Conservation (phyloP, 2,888 invertebrate species). For the Perizoma affinitatum region DNA sequence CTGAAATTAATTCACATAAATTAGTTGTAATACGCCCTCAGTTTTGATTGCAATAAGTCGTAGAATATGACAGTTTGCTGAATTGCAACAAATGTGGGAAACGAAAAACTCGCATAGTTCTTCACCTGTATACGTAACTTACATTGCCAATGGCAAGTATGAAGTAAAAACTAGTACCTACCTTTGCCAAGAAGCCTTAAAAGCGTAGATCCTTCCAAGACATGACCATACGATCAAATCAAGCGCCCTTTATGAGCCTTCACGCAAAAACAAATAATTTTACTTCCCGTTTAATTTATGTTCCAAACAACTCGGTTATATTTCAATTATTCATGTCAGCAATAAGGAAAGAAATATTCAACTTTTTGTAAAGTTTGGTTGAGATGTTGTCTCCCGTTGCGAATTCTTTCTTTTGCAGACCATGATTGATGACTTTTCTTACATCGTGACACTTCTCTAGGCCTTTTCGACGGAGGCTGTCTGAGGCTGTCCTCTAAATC, state of each 20-base stretch:
- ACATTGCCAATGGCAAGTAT: slow-evolving; percentile 31
- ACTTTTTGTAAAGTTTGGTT: slow-evolving; percentile 59
- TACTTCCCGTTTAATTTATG: slow-evolving; percentile 43
- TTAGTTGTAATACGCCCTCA: too few relatives aligned
- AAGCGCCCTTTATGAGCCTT: slow-evolving; percentile 30
- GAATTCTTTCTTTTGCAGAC: slow-evolving; percentile 62
- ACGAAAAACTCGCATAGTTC: slow-evolving; percentile 29
- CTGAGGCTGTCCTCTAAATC: slow-evolving; percentile 54
- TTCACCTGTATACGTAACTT: slow-evolving; percentile 25
- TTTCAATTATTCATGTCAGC: slow-evolving; percentile 62
- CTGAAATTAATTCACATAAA: too few relatives aligned
- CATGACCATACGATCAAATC: slow-evolving; percentile 33
- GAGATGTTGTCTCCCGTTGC: slow-evolving; percentile 60
- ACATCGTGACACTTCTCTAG: slow-evolving; percentile 61
- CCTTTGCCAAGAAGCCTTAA: slow-evolving; percentile 20
- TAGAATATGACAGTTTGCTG: not conserved
- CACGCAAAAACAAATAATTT: slow-evolving; percentile 37
- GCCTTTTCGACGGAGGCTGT: slow-evolving; percentile 53
- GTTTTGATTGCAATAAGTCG: too few relatives aligned
- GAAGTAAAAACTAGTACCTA: slow-evolving; percentile 26
- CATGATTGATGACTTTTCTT: slow-evolving; percentile 76
- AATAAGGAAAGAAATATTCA: slow-evolving; percentile 48
- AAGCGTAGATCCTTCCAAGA: slow-evolving; percentile 25
- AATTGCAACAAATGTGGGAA: slow-evolving; percentile 14
- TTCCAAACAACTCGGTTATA: slow-evolving; percentile 48